Conservation (phyloP, 2,797 vertebrate species). For the Hippocampus kuda region DNA sequence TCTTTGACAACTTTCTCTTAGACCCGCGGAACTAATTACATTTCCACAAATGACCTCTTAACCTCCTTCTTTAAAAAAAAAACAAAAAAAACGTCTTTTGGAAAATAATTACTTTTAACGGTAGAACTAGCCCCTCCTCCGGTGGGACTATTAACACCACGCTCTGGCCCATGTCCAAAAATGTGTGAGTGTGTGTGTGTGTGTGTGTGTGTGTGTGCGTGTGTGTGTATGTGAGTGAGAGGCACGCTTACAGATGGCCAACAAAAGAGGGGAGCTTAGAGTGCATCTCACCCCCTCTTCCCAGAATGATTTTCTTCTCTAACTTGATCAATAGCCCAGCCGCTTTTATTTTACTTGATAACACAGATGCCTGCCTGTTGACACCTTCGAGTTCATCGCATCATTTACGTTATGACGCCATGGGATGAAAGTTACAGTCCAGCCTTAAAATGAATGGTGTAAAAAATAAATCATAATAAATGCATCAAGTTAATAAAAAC, state of each 20-base stretch:
- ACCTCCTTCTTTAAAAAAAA: slow-evolving; percentile 16
- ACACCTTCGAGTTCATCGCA: neutral
- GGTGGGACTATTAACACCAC: slow-evolving; percentile 32
- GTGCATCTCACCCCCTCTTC: neutral
- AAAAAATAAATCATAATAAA: too few relatives aligned
- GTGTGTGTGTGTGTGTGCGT: neutral
- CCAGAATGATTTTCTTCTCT: neutral
- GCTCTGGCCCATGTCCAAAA: slow-evolving; percentile 31
- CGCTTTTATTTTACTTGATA: neutral
- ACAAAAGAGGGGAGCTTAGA: slow-evolving; percentile 1
- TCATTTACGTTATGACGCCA: neutral
- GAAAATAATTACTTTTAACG: slow-evolving; percentile 63
- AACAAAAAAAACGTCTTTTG: neutral
- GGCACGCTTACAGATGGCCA: slow-evolving; percentile 7
- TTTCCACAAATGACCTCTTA: neutral
- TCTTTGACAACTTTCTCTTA: slow-evolving; percentile 1
- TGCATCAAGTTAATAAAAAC: neutral
- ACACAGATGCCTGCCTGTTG: neutral
- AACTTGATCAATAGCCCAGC: slow-evolving; percentile 1
- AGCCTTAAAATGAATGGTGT: too few relatives aligned
- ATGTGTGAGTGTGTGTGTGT: neutral
- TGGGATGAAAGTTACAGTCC: neutral
- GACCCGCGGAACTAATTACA: neutral
- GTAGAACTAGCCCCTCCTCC: slow-evolving; percentile 58
- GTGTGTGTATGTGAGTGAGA: neutral